A percentile compares a stretch with the other conserved stretches of the same genome.
phyloP scores from a whole-genome alignment of 2,888 invertebrate genomes.

The Platycheirus rosarum region DNA sequence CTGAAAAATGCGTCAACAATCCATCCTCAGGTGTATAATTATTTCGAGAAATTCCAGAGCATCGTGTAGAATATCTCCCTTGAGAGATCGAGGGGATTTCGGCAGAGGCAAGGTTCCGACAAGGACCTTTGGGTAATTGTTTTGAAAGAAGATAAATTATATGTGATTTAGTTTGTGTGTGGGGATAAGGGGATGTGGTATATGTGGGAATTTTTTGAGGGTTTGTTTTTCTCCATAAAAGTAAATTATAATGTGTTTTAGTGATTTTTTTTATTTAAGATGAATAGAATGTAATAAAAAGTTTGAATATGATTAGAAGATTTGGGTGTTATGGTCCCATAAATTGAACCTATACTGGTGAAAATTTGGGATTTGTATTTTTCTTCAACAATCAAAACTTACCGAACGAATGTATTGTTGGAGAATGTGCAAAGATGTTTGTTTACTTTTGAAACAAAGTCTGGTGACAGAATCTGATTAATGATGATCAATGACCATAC shows the following conservation, averaged over 20 bases:
- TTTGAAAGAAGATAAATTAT: conserved; percentile 61
- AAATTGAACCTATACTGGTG: too few species aligned
- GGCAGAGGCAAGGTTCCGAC: neutral
- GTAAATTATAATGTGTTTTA: neutral
- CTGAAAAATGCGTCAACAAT: conserved; percentile 67
- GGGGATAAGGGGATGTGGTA: neutral
- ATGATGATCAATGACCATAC: too few species aligned
- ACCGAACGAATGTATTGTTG: too few species aligned
- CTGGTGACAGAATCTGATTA: too few species aligned
- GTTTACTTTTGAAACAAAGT: too few species aligned
- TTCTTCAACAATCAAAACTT: too few species aligned
- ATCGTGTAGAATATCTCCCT: conserved; percentile 14
- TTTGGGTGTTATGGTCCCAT: too few species aligned
- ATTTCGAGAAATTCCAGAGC: conserved; percentile 51
- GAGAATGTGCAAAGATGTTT: too few species aligned
- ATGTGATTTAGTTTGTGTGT: conserved; percentile 44
- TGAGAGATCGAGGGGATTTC: neutral
- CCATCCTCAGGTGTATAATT: conserved; percentile 71
- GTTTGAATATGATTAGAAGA: neutral
- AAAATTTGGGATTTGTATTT: too few species aligned
- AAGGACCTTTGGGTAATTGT: conserved; percentile 60
- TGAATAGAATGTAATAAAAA: neutral
- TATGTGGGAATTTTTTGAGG: neutral
- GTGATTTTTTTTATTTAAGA: neutral
- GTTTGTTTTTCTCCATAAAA: conserved; percentile 1